Percentiles rank a stretch among this genome's conserved stretches.
These are phyloP conservation scores for Kobus ellipsiprymnus DNA, from an alignment of 2,113 vertebrate species.

Conservation along the genomic window DNA sequence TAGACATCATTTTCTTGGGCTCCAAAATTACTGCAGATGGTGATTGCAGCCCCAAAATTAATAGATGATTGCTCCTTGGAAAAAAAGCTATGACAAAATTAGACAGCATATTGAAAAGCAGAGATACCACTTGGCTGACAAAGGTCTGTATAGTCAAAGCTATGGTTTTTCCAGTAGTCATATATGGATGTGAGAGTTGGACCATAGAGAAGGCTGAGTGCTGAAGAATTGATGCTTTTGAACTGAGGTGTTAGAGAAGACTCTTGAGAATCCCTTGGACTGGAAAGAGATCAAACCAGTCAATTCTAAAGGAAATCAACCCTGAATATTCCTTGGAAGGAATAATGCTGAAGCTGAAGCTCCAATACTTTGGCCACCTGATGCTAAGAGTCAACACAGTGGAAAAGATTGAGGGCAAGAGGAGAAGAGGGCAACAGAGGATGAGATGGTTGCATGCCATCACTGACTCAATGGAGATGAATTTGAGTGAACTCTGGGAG, in stretches of 20 bases:
- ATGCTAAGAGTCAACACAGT: neutral
- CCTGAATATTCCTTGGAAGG: neutral
- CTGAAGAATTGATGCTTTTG: neutral
- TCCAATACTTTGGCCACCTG: neutral
- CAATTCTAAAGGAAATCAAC: neutral
- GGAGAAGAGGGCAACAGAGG: neutral
- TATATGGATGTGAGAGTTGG: neutral
- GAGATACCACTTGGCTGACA: neutral
- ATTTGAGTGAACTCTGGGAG: neutral
- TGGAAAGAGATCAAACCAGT: neutral
- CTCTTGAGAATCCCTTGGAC: neutral
- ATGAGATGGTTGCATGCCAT: neutral
- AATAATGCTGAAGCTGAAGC: neutral
- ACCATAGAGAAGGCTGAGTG: neutral
- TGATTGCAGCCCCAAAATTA: neutral
- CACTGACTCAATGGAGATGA: neutral
- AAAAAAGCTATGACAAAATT: neutral
- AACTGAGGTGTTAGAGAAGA: neutral
- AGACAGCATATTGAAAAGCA: neutral
- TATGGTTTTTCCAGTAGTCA: neutral
- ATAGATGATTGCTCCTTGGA: neutral
- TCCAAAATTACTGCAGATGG: neutral
- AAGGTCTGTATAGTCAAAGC: neutral
- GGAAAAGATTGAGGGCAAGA: neutral
- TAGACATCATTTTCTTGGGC: neutral